Conservation (phyloP, 1,140 invertebrate genomes). For the Scaptomyza graminum region DNA sequence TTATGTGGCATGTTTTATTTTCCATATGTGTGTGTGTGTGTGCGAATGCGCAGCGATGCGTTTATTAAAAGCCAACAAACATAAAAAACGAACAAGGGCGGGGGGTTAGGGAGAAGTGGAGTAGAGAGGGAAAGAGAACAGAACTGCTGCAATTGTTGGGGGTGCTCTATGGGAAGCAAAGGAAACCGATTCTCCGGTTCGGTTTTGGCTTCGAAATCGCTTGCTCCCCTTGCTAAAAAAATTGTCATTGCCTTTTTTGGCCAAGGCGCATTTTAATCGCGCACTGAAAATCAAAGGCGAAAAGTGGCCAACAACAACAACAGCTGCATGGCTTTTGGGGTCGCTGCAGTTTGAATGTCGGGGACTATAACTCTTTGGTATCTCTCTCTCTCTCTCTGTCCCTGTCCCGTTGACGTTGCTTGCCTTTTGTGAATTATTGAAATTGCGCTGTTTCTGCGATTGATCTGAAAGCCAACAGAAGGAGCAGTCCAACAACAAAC, state of each 20-base stretch:
- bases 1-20: slow-evolving; percentile 50
- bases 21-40: slow-evolving; percentile 10
- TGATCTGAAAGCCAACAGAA: slow-evolving; percentile 43
- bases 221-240: slow-evolving; percentile 34
- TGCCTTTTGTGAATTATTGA: slow-evolving; percentile 81
- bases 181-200: not conserved
- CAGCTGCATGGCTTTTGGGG: slow-evolving; percentile 50
- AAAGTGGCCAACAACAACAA: slow-evolving; percentile 38
- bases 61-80: slow-evolving; percentile 65
- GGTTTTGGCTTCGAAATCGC: slow-evolving; percentile 5
- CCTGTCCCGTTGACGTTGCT: slow-evolving; percentile 15
- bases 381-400: slow-evolving; percentile 1
- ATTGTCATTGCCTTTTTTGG: slow-evolving; percentile 74
- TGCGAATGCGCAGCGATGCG: slow-evolving; percentile 73
- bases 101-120: not conserved
- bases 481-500: slow-evolving; percentile 11
- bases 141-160: slow-evolving; percentile 28
- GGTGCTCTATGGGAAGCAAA: slow-evolving; percentile 53
- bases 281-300: slow-evolving; percentile 55
- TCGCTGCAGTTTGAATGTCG: slow-evolving; percentile 51
- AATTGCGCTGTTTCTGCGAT: slow-evolving; percentile 71
- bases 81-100: slow-evolving; percentile 11
- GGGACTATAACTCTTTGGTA: slow-evolving; percentile 62
- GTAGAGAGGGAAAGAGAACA: not conserved
- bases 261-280: not conserved